These are phyloP conservation scores for Gibbula magus DNA, from an alignment of 2,888 invertebrate species.

Conservation along the genomic window DNA sequence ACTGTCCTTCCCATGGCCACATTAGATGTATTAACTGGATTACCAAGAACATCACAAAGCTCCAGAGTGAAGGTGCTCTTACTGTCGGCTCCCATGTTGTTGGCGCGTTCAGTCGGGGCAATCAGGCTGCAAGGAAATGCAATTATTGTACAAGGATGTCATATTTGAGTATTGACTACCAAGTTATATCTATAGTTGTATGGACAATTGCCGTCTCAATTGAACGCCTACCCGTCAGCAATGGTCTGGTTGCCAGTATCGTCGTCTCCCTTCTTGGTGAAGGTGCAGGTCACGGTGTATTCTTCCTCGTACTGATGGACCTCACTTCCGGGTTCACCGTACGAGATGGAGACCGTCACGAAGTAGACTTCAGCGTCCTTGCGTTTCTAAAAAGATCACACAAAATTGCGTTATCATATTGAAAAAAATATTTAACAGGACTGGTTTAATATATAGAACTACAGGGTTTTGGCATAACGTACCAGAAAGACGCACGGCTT, in stretches of 20 bases:
- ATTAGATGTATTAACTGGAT: neutral
- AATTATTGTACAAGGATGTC: too few species aligned
- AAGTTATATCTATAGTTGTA: too few species aligned
- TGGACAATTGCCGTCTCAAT: too few species aligned
- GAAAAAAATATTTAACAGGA: too few species aligned
- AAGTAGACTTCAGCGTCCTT: neutral
- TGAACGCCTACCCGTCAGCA: neutral
- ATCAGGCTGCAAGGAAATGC: neutral
- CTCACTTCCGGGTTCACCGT: neutral
- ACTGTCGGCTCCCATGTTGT: neutral
- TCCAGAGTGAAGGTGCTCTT: neutral
- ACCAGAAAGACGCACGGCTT: neutral
- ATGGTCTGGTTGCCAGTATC: neutral
- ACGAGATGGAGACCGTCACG: neutral
- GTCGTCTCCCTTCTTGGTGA: neutral
- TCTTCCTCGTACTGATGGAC: neutral
- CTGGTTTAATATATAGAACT: too few species aligned
- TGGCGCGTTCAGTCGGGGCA: neutral
- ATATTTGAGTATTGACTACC: too few species aligned
- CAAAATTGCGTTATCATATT: too few species aligned
- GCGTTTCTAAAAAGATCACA: neutral
- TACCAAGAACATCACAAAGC: neutral
- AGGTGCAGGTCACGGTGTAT: constrained; percentile 8
- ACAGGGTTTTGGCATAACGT: too few species aligned
- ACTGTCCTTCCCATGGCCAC: neutral